Percentiles rank a stretch among this genome's conserved stretches.
phyloP scores from a whole-genome alignment of 2,888 invertebrate genomes.

The Keiferia lycopersicella region DNA sequence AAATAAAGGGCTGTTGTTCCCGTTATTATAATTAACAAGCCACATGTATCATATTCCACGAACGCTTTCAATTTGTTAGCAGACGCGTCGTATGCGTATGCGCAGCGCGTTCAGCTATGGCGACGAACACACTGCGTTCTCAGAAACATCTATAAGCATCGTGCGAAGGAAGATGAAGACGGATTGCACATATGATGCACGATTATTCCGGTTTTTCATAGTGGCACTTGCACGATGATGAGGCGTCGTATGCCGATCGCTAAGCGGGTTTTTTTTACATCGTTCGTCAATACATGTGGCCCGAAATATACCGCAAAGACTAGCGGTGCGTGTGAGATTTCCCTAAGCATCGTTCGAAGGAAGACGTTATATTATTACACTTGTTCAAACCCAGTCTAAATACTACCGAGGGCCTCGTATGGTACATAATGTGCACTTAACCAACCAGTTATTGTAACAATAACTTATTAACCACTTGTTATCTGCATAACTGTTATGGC shows the following conservation, averaged over 20 bases:
- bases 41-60: constrained; percentile 12
- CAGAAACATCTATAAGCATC: constrained; percentile 20
- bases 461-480: constrained; percentile 31
- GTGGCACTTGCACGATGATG: too few relatives aligned
- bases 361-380: constrained; percentile 29
- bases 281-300: too few relatives aligned
- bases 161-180: constrained; percentile 24
- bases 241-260: too few relatives aligned
- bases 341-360: constrained; percentile 16
- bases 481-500: constrained; percentile 28
- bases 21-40: constrained; percentile 20
- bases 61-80: constrained; percentile 23
- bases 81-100: neutral
- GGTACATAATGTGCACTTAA: constrained; percentile 28
- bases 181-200: too few relatives aligned
- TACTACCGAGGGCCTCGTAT: constrained; percentile 24
- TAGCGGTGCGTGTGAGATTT: too few relatives aligned
- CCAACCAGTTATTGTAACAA: constrained; percentile 29
- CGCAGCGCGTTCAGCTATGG: neutral
- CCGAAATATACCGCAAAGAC: too few relatives aligned
- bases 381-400: constrained; percentile 28
- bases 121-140: constrained; percentile 13
- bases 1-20: neutral
- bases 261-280: too few relatives aligned
- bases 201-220: too few relatives aligned